Evolutionary conservation across 2,113 vertebrate genomes (phyloP).

Genomic region (Pterocles burchelli): DNA sequence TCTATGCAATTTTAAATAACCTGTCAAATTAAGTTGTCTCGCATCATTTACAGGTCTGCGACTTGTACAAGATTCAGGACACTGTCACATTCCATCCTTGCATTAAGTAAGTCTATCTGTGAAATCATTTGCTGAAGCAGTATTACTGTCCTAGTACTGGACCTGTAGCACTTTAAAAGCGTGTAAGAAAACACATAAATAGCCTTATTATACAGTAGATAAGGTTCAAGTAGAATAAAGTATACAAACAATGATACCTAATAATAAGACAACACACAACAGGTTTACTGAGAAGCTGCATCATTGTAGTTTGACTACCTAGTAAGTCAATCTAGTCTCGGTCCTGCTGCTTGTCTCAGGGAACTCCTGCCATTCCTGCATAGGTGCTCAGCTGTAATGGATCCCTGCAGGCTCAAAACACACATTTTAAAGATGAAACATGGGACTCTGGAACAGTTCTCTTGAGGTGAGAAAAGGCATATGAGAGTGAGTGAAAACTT

Average conservation of each 20-base stretch:
- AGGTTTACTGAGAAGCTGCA: background rate
- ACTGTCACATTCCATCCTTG: background rate
- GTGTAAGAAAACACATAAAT: background rate
- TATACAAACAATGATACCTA: background rate
- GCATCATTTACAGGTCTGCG: background rate
- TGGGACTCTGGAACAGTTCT: background rate
- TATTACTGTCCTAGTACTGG: background rate
- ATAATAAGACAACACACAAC: background rate
- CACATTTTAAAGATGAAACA: background rate
- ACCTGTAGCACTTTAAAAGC: background rate
- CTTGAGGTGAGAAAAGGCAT: background rate
- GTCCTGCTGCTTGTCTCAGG: background rate
- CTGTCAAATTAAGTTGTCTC: background rate
- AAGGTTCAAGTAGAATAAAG: background rate
- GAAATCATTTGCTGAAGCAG: background rate
- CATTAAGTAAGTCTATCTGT: background rate
- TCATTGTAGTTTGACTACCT: background rate
- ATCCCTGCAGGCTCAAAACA: background rate
- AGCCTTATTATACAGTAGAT: background rate
- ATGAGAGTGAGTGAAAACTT: background rate
- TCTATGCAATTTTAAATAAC: background rate
- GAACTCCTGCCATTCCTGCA: background rate
- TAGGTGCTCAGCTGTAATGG: accelerated
- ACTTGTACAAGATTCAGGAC: background rate
- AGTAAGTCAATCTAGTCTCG: background rate